These are phyloP conservation scores for Hemaris fuciformis DNA, from an alignment of 2,888 invertebrate genomes.

Conservation along the genomic window DNA sequence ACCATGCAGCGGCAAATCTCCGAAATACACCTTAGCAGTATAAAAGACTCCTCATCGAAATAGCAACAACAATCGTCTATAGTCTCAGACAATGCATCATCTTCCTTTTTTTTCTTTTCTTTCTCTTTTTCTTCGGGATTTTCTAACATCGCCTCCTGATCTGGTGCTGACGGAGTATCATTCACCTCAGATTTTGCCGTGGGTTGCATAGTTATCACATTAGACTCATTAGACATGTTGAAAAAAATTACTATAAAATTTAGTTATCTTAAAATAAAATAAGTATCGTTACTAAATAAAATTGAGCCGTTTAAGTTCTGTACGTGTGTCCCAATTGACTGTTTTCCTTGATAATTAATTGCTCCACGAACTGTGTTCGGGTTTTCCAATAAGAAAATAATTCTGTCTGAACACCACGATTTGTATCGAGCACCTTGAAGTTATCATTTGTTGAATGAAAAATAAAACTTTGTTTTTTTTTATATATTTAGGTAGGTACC, in stretches of 20 bases:
- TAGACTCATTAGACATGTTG: neutral
- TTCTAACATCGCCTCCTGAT: neutral
- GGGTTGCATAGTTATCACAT: neutral
- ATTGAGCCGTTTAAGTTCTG: too few relatives aligned
- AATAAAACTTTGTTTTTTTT: too few relatives aligned
- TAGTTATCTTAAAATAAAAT: too few relatives aligned
- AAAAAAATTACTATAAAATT: too few relatives aligned
- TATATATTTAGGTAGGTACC: too few relatives aligned
- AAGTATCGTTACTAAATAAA: too few relatives aligned
- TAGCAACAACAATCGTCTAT: neutral
- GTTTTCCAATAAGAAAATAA: neutral
- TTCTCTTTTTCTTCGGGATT: neutral
- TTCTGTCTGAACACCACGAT: too few relatives aligned
- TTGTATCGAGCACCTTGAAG: too few relatives aligned
- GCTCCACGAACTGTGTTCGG: neutral
- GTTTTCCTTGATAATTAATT: neutral
- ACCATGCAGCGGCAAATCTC: neutral
- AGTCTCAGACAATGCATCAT: neutral
- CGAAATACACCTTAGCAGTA: neutral
- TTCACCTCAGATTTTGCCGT: neutral
- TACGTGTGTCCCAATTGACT: neutral
- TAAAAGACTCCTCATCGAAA: neutral
- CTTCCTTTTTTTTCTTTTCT: neutral
- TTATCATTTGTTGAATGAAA: too few relatives aligned
- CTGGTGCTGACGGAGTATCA: neutral